Evolutionary conservation across 2,888 invertebrate genomes (phyloP), one percentile per base, ranked within the genome.

Genomic region (Meiosimyza decipiens): DNA sequence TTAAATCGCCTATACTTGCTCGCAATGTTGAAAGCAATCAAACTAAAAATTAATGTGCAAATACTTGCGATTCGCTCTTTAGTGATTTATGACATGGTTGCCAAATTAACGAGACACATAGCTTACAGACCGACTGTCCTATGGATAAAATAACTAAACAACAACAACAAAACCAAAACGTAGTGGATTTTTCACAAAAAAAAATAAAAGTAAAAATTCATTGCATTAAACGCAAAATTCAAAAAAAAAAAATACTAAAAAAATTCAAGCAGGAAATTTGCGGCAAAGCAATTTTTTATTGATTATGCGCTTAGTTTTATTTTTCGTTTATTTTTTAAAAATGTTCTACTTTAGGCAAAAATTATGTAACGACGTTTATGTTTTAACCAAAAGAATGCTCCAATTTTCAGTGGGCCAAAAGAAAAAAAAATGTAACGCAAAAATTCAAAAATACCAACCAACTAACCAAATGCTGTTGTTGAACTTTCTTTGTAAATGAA

Each of bases 341-440:
- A 40, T 40, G 6, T 22, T 57, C 18, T 57, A 57, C 28, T 57
- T 57, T 9, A 40, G 40, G 40, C 40, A 40, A 40, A 40, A 40
- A 6, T 57, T 57, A n/a, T n/a, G 28, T 57, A 57, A 57, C 40
- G 40, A 40, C 22, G 22, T 57, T 22, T 28, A 11, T 28, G 18
- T 57, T 57, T 57, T 28, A 57, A 18, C 13, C 57, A n/a, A 57
- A 57, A 57, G 57, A 57, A 57, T 57, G 57, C 57, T 57, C 57
- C 57, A 57, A 57, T 57, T 57, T 57, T 28, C 13, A 57, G 22
- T 57, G 16, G 57, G 12, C 57, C 57, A 28, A 57, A 57, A 57
- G 2, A n/a, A n/a, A n/a, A 13, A 57, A 13, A 22, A 15, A 15
- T 9, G 9, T 9, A 40, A 13, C 6, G 7, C 57, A 22, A 57